These are phyloP conservation scores for Phasianus colchicus DNA, from an alignment of 2,113 vertebrate genomes.

Conservation along the genomic window DNA sequence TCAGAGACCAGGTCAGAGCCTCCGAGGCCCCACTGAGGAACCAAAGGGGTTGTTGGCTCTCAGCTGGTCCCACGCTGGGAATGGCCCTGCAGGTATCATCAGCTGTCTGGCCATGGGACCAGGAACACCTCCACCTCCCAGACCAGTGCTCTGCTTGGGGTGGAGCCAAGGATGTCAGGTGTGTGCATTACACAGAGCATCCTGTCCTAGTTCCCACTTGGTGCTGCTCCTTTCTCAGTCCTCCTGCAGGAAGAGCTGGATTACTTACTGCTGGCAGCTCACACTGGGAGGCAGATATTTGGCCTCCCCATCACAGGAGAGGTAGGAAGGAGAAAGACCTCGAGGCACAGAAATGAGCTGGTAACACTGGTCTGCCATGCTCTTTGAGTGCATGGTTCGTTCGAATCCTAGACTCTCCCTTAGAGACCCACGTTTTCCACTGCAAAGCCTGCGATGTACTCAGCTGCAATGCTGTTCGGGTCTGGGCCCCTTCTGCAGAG, in stretches of 20 bases:
- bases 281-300: too few species aligned
- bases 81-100: not conserved
- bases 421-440: too few species aligned
- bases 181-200: not conserved
- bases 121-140: not conserved
- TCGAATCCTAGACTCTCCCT: not conserved
- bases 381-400: not conserved
- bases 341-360: not conserved
- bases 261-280: too few species aligned
- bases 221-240: not conserved
- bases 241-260: too few species aligned
- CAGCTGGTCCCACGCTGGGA: not conserved
- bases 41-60: rapidly evolving
- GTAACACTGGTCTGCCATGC: not conserved
- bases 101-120: not conserved
- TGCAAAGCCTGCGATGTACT: too few species aligned
- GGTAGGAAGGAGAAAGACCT: not conserved
- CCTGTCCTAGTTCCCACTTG: not conserved
- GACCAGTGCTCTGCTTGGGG: not conserved
- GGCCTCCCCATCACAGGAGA: not conserved
- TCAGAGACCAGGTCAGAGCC: not conserved
- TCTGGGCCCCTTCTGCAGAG: too few species aligned
- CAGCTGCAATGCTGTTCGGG: too few species aligned
- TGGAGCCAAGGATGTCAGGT: not conserved
- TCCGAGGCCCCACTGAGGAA: not conserved